Evolutionary conservation across 2,888 invertebrate species (phyloP).

Genomic region (Embidobia sp.): DNA sequence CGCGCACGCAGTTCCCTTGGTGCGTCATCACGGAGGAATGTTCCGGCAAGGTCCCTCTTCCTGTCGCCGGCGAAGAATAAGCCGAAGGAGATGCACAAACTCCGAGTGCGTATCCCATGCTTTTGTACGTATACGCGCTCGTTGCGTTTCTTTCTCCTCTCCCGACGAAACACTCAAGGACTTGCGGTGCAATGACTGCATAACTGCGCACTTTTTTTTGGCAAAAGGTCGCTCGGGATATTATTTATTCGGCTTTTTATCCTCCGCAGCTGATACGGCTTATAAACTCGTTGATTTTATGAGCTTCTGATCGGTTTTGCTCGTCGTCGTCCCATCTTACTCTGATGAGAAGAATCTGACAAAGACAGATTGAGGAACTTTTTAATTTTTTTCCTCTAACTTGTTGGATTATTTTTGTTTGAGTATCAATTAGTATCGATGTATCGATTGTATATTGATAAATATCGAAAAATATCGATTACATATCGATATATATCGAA

Average conservation of each 20-base stretch:
- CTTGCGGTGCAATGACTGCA: slow-evolving; percentile 53
- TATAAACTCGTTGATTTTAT: slow-evolving; percentile 1
- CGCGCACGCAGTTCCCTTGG: slow-evolving; percentile 11
- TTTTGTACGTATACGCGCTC: slow-evolving; percentile 23
- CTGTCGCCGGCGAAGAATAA: slow-evolving; percentile 50
- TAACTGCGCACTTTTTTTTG: slow-evolving; percentile 31
- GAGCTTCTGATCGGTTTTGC: background rate
- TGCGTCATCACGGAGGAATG: slow-evolving; percentile 55
- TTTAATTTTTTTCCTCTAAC: too few species aligned
- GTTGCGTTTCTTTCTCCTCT: slow-evolving; percentile 33
- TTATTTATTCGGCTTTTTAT: slow-evolving; percentile 19
- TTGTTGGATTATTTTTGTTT: too few species aligned
- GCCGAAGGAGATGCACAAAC: slow-evolving; percentile 43
- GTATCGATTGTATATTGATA: too few species aligned
- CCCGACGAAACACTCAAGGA: slow-evolving; percentile 40
- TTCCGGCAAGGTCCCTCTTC: slow-evolving; percentile 60
- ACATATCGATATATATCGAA: too few species aligned
- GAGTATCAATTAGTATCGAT: too few species aligned
- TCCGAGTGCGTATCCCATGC: slow-evolving; percentile 17
- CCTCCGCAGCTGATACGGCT: background rate
- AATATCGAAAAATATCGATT: too few species aligned
- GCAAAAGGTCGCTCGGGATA: slow-evolving; percentile 26
- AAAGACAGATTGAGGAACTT: too few species aligned
- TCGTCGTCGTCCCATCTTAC: background rate
- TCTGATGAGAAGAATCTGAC: too few species aligned